phyloP scores from a whole-genome alignment of 2,113 vertebrate species.

The human (Homo sapiens) region GRCh38 chr6:54111001-54111500 shows the following conservation, averaged over 20 bases:
- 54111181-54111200: conserved; percentile 45
- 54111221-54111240: neutral
- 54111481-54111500: conserved; percentile 76
- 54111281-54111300: conserved; percentile 48
- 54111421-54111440: conserved; percentile 74
- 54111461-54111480: conserved; percentile 72
- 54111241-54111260: conserved; percentile 31
- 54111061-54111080: conserved; percentile 32
- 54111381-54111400: conserved; percentile 24
- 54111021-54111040: conserved; percentile 26
- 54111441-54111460: conserved; percentile 68
- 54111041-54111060: conserved; percentile 20
- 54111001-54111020: conserved; percentile 51
- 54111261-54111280: conserved; percentile 42
- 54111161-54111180: conserved; percentile 42
- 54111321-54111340: conserved; percentile 38
- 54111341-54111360: conserved; percentile 37
- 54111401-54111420: conserved; percentile 70
- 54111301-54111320: conserved; percentile 46
- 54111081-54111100: conserved; percentile 45
- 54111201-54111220: neutral
- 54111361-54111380: conserved; percentile 67
- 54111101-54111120: conserved; percentile 23
- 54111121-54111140: conserved; percentile 45
- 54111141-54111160: conserved; percentile 39